These are phyloP conservation scores for Menidia beryllina DNA, from an alignment of 2,113 vertebrate genomes.

Conservation along the genomic window DNA sequence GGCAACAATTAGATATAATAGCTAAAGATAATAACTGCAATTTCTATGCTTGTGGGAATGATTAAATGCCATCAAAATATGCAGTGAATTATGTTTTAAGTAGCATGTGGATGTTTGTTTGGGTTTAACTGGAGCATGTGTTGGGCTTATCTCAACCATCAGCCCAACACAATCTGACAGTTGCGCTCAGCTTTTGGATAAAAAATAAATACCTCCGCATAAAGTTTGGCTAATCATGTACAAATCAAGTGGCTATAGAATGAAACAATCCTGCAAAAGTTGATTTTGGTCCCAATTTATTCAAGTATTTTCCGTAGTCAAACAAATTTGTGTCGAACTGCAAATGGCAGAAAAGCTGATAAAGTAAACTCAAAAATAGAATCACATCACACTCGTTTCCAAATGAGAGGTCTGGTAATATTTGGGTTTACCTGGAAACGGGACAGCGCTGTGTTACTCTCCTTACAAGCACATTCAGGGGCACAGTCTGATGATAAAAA, in stretches of 20 bases:
- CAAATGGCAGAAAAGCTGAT: constrained; percentile 11
- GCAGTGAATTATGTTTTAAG: constrained; percentile 57
- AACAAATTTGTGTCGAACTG: constrained; percentile 35
- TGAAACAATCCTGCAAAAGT: background rate
- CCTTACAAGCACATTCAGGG: background rate
- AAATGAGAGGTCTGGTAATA: constrained; percentile 9
- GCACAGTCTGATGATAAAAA: background rate
- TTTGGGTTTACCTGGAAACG: background rate
- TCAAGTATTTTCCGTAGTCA: constrained; percentile 11
- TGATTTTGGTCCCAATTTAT: constrained; percentile 23
- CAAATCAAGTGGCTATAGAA: background rate
- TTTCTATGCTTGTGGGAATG: constrained; percentile 62
- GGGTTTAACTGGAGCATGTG: constrained; percentile 43
- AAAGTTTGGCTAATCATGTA: constrained; percentile 20
- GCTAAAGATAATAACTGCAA: constrained; percentile 64
- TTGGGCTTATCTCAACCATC: constrained; percentile 60
- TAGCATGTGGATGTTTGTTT: constrained; percentile 53
- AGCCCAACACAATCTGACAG: constrained; percentile 32
- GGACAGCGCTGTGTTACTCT: background rate
- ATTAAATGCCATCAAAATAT: constrained; percentile 64
- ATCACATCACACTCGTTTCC: constrained; percentile 8
- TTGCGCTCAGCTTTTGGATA: constrained; percentile 25
- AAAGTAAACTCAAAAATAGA: constrained; percentile 1
- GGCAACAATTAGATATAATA: constrained; percentile 72
- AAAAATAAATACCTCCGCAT: constrained; percentile 21